Evolutionary conservation across 2,888 invertebrate genomes (phyloP), one percentile per base, ranked within the genome.

Genomic region (Plagodis pulveraria): DNA sequence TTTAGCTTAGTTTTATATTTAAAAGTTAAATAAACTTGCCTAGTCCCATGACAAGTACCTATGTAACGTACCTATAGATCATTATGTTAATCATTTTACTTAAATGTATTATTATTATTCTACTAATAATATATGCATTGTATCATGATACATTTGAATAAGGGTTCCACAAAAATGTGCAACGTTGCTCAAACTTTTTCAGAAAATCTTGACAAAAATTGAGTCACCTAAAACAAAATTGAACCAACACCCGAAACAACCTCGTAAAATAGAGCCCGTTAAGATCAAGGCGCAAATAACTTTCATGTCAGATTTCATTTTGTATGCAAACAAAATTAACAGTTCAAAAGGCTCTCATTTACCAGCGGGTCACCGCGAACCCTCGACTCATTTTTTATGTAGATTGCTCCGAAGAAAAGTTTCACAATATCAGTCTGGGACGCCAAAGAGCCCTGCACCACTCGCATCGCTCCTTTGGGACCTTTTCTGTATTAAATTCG

Each of bases 301-400:
- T 87, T 88, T 84, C 75, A 86, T 83, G 85, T 85, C 81, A 84
- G 83, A 87, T 88, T 89, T 87, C 84, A 87, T 89, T 89, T 85
- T 77, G 78, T 83, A 89, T 90, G 88, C 87, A 90, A 89, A 90
- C 84, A 88, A 89, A 89, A 90, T 89, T 89, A 90, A 88, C 87
- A 87, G 89, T 86, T 89, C 86, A 89, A 90, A 89, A 88, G 86
- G 85, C 83, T 87, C 84, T 89, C 89, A 89, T 90, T 91, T 91
- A 88, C 87, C 80, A 83, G 81, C 86, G 86, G 88, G 88, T 89
- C 87, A 86, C 88, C 87, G 72, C 81, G 72, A 83, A 84, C 87
- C 88, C 89, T 84, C 76, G 64, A 78, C 87, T 91, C 89, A 91
- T 91, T 91, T 89, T 91, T 91, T 91, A 91, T 91, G 91, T 88